Conservation (phyloP, 2,113 vertebrate genomes). For the Misgurnus anguillicaudatus region DNA sequence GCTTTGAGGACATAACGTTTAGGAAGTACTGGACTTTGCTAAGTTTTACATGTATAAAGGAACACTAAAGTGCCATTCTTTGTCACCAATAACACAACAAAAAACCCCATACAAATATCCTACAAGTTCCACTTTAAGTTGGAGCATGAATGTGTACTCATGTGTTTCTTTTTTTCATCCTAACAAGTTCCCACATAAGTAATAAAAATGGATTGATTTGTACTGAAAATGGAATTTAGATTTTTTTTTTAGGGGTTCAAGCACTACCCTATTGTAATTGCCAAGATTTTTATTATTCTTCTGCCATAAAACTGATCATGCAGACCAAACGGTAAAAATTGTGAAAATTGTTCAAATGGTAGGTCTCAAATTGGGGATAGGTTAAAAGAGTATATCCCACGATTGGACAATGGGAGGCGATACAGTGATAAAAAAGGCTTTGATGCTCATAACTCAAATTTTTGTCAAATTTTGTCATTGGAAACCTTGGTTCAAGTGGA, state of each 20-base stretch:
- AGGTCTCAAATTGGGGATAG: too few species aligned
- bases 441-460: too few species aligned
- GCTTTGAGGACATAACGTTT: slow-evolving; percentile 44
- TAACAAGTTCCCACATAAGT: slow-evolving; percentile 58
- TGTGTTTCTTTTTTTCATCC: slow-evolving; percentile 51
- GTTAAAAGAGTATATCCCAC: too few species aligned
- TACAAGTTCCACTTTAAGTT: slow-evolving; percentile 45
- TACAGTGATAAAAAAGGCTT: too few species aligned
- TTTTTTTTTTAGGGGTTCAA: slow-evolving; percentile 13
- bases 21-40: slow-evolving; percentile 39
- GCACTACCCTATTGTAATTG: too few species aligned
- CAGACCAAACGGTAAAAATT: too few species aligned
- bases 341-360: too few species aligned
- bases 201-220: slow-evolving; percentile 64
- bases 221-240: slow-evolving; percentile 53
- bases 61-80: slow-evolving; percentile 64
- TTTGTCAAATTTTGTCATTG: too few species aligned
- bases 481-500: too few species aligned
- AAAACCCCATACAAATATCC: background rate
- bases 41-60: slow-evolving; percentile 56
- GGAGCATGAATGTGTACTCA: slow-evolving; percentile 47
- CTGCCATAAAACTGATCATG: too few species aligned
- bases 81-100: slow-evolving; percentile 26
- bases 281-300: too few species aligned
- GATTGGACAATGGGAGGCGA: too few species aligned